Evolutionary conservation across 1,140 invertebrate genomes (phyloP), one percentile per base, ranked within the genome.

Genomic region (Drosophila mauritiana): DNA sequence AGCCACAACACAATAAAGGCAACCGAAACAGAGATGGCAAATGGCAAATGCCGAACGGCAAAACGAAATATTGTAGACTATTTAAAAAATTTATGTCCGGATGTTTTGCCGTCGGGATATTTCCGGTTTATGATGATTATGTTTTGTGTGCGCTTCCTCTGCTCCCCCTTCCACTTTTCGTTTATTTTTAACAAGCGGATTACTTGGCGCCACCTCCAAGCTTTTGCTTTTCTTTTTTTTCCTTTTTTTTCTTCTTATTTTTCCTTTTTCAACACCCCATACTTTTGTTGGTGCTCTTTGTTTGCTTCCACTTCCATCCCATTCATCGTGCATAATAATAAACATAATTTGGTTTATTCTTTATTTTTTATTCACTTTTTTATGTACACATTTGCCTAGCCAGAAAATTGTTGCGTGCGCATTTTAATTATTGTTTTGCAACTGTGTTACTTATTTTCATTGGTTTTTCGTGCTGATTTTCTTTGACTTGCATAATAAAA

Each of bases 51-150:
- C 57, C 80, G 69, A 89, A 90, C 57, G 68, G 82, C 70, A 58
- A 64, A 81, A 81, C 84, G 83, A 89, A 88, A 89, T 89, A 86
- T 86, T 86, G 84, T 89, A 90, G 85, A 90, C 80, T 89, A 85
- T 90, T 91, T 91, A 88, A 88, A 86, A 91, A 91, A 91, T 91
- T 91, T 91, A 91, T 91, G 80, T 80, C 80, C 88, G 88, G 88
- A 91, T 91, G 83, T 91, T 91, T 91, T 90, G 83, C 88, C 84
- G 83, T 91, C 89, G 89, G 88, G 78, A 89, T 88, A 91, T 88
- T 91, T 91, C 88, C 88, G 88, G 88, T 91, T 91, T 91, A 91
- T 91, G 88, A 91, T 91, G 88, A 91, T 91, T 91, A 91, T 91
- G 84, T 89, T 89, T 67, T 73, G 64, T 89, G 62, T 74, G 70